phyloP scores from a whole-genome alignment of 2,113 vertebrate genomes.

The Merops nubicus region DNA sequence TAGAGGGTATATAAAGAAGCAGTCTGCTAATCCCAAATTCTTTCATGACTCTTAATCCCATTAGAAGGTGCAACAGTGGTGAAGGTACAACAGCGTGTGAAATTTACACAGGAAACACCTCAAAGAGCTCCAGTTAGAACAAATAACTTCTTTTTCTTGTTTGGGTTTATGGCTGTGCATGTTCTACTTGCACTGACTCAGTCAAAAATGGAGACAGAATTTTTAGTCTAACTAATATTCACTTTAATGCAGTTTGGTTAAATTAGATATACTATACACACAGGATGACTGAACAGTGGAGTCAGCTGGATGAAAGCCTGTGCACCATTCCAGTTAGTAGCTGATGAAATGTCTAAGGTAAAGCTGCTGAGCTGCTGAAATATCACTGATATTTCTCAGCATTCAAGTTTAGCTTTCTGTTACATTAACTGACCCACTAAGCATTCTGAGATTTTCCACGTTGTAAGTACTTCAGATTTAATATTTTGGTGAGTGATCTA shows the following conservation, averaged over 20 bases:
- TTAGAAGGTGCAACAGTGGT: not conserved
- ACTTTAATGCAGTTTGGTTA: not conserved
- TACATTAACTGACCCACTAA: not conserved
- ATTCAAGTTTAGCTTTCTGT: not conserved
- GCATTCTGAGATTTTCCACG: not conserved
- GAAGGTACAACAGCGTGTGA: not conserved
- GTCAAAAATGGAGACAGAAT: not conserved
- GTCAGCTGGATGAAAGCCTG: not conserved
- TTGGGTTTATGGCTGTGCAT: rapidly evolving
- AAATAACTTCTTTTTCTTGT: not conserved
- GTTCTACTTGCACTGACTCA: not conserved
- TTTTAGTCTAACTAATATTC: not conserved
- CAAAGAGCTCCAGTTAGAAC: not conserved
- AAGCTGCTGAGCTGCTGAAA: not conserved
- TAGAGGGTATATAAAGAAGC: not conserved
- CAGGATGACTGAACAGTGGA: not conserved
- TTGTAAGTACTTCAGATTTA: not conserved
- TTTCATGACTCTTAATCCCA: constrained; percentile 8
- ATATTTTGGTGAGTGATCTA: not conserved
- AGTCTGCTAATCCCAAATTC: not conserved
- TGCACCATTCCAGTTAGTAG: not conserved
- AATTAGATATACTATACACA: not conserved
- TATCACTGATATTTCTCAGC: not conserved
- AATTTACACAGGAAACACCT: not conserved
- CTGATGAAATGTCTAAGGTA: not conserved